These are phyloP conservation scores for Antheraea mylitta DNA, from an alignment of 1,140 invertebrate genomes.

Conservation along the genomic window DNA sequence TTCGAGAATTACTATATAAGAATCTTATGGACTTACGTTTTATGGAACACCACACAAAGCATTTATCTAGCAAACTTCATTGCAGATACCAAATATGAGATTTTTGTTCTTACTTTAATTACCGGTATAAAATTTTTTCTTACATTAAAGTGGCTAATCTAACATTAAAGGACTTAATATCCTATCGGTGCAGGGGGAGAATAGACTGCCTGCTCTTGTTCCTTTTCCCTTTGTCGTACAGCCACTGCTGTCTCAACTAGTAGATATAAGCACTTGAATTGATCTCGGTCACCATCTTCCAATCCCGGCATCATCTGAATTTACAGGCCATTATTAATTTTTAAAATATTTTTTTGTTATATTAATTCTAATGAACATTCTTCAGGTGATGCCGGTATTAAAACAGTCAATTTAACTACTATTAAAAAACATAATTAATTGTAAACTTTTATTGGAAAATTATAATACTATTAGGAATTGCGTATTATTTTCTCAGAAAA, in stretches of 20 bases:
- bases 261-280: slow-evolving; percentile 92
- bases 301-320: slow-evolving; percentile 59
- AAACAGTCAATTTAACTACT: slow-evolving; percentile 35
- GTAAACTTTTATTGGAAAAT: neutral
- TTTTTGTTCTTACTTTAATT: no score
- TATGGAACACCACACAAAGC: no score
- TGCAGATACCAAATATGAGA: no score
- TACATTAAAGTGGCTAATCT: no score
- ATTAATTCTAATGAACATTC: slow-evolving; percentile 10
- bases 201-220: slow-evolving; percentile 69
- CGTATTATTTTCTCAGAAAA: neutral
- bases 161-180: neutral
- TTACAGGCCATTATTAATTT: slow-evolving; percentile 12
- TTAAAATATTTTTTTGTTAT: slow-evolving; percentile 1
- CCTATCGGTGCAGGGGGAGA: neutral
- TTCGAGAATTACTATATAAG: no score
- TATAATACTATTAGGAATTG: neutral
- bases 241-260: slow-evolving; percentile 92
- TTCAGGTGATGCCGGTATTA: slow-evolving; percentile 71
- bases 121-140: no score
- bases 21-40: no score
- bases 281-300: slow-evolving; percentile 82
- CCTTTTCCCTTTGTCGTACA: slow-evolving; percentile 84
- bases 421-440: neutral
- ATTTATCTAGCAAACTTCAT: no score